Percentiles rank a stretch among this genome's conserved stretches.
Evolutionary conservation across 2,113 vertebrate genomes (phyloP).

Genomic region (Micronycteris hirsuta): DNA sequence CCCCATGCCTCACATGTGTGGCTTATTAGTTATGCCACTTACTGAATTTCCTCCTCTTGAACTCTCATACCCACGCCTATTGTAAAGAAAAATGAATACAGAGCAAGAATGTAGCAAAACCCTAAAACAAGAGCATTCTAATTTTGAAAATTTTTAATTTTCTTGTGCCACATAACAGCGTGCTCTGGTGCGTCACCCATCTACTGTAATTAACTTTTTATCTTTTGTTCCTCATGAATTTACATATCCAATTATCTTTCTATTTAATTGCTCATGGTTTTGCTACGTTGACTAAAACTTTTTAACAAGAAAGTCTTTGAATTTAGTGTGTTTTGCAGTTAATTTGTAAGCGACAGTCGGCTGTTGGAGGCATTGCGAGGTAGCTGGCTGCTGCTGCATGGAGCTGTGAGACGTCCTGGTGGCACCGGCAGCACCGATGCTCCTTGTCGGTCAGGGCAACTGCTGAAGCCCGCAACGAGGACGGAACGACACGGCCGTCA

Average conservation of each 20-base stretch:
- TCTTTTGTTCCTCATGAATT: conserved; percentile 53
- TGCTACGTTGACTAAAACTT: conserved; percentile 38
- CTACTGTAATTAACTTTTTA: conserved; percentile 12
- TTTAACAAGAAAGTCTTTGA: not conserved
- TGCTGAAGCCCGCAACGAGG: not conserved
- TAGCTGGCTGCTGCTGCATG: accelerated
- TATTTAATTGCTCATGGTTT: conserved; percentile 55
- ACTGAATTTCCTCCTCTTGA: not conserved
- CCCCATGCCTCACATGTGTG: not conserved
- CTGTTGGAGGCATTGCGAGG: not conserved
- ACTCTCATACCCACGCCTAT: not conserved
- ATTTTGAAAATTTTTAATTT: not conserved
- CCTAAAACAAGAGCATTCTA: not conserved
- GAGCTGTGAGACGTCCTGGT: not conserved
- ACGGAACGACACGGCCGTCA: accelerated
- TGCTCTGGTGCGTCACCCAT: not conserved
- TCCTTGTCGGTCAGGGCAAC: not conserved
- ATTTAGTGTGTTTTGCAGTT: not conserved
- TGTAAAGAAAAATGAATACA: not conserved
- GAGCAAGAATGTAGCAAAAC: not conserved
- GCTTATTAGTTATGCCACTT: not conserved
- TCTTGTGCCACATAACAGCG: not conserved
- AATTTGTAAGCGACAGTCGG: not conserved
- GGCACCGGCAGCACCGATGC: not conserved
- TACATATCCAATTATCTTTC: conserved; percentile 33